These are phyloP conservation scores for Sesamia nonagrioides DNA, from an alignment of 1,140 invertebrate species.

Conservation along the genomic window DNA sequence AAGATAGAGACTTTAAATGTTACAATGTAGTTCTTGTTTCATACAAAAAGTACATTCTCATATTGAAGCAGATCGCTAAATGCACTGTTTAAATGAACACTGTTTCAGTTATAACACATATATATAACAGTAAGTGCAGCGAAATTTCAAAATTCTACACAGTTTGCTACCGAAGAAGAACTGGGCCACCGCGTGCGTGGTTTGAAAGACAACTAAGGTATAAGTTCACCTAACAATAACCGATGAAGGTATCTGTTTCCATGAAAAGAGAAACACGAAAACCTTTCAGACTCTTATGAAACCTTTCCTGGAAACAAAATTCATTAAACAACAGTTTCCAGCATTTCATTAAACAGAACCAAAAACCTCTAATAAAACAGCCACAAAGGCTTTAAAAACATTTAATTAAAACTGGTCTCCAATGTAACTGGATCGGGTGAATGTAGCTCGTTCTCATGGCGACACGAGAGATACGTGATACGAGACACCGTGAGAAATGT, in stretches of 20 bases:
- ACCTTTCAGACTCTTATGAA: too few species aligned
- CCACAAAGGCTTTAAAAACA: constrained; percentile 34
- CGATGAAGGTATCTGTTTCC: too few species aligned
- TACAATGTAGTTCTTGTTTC: neutral
- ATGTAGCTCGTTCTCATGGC: constrained; percentile 23
- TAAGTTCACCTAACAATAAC: too few species aligned
- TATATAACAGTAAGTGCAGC: neutral
- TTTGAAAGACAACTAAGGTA: too few species aligned
- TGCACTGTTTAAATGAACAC: neutral
- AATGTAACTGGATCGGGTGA: constrained; percentile 20
- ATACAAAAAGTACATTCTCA: neutral
- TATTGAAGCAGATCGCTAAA: too few species aligned
- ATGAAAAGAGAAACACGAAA: too few species aligned
- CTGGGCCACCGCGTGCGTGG: too few species aligned
- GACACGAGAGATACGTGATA: constrained; percentile 29
- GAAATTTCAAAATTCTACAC: neutral
- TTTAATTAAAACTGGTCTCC: constrained; percentile 43
- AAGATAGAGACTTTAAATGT: too few species aligned
- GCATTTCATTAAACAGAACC: neutral
- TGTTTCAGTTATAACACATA: neutral
- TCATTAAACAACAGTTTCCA: neutral
- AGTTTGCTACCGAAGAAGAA: neutral
- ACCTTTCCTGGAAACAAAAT: too few species aligned
- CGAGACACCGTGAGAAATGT: constrained; percentile 41
- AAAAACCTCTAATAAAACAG: neutral